These are phyloP conservation scores for Colletes latitarsis DNA, from an alignment of 1,140 invertebrate species.

Conservation along the genomic window DNA sequence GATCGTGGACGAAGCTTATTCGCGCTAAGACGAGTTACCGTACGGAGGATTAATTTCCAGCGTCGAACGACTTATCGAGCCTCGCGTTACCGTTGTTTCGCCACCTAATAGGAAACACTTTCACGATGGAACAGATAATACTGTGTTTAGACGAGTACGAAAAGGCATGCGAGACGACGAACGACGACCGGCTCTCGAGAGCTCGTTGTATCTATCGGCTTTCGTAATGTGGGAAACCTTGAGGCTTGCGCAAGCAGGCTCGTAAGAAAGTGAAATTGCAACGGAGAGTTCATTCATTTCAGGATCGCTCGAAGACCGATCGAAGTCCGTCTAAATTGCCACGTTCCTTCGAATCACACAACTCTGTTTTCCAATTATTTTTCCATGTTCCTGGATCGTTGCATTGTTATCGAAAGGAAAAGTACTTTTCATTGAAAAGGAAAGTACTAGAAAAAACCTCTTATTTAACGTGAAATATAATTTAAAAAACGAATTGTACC, in stretches of 20 bases:
- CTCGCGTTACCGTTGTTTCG: neutral
- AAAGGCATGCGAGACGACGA: slow-evolving; percentile 32
- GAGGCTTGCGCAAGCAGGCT: slow-evolving; percentile 76
- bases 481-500: too few species aligned
- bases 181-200: slow-evolving; percentile 21
- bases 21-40: neutral
- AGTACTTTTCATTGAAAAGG: too few species aligned
- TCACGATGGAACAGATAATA: slow-evolving; percentile 29
- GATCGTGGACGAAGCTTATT: neutral
- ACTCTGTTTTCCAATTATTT: neutral
- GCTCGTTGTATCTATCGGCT: slow-evolving; percentile 74
- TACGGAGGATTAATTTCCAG: neutral
- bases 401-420: too few species aligned
- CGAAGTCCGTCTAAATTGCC: slow-evolving; percentile 24
- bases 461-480: too few species aligned
- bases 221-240: slow-evolving; percentile 80
- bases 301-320: slow-evolving; percentile 53
- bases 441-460: too few species aligned
- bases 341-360: neutral
- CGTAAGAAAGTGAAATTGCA: slow-evolving; percentile 80
- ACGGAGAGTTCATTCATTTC: slow-evolving; percentile 78
- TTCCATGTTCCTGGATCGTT: too few species aligned
- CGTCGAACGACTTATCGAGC: neutral
- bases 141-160: slow-evolving; percentile 29
- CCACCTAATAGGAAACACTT: slow-evolving; percentile 19